A percentile compares a stretch with the other conserved stretches of the same genome.
These are phyloP conservation scores for Scaptomyza tumidula DNA, from an alignment of 2,888 invertebrate genomes.

Conservation along the genomic window DNA sequence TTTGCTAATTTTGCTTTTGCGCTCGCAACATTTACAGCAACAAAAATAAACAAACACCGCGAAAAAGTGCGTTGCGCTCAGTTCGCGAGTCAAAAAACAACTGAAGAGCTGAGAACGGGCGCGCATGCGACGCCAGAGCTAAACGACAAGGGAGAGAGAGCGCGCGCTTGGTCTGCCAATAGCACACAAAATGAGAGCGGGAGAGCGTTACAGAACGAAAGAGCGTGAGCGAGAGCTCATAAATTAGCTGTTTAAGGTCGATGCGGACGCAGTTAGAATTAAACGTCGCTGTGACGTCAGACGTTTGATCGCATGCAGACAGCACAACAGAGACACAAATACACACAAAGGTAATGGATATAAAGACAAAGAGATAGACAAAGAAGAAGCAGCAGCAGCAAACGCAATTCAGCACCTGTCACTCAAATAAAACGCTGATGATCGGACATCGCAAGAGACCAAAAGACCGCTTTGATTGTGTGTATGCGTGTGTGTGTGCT, in stretches of 20 bases:
- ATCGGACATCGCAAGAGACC: conserved; percentile 44
- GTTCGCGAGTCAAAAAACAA: conserved; percentile 52
- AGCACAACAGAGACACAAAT: not conserved
- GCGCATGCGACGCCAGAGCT: conserved; percentile 72
- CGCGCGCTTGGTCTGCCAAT: not conserved
- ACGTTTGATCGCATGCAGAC: conserved; percentile 18
- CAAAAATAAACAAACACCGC: conserved; percentile 6
- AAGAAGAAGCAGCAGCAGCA: conserved; percentile 30
- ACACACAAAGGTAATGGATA: conserved; percentile 8
- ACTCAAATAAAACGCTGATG: conserved; percentile 48
- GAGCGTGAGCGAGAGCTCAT: conserved; percentile 32
- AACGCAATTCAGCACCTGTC: conserved; percentile 62
- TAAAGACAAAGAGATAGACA: conserved; percentile 8
- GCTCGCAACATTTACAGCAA: conserved; percentile 33
- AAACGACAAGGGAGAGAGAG: conserved; percentile 20
- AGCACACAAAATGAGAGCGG: conserved; percentile 4
- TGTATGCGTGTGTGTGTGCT: conserved; percentile 14
- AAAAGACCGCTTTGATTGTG: conserved; percentile 1
- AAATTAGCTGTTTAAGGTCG: conserved; percentile 61
- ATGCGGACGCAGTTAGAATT: conserved; percentile 37
- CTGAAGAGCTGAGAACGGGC: conserved; percentile 57
- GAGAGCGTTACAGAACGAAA: conserved; percentile 16
- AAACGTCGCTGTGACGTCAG: conserved; percentile 41
- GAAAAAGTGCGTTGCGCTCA: conserved; percentile 53
- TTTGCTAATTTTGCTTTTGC: conserved; percentile 25